Conservation (phyloP, 2,888 invertebrate genomes). For the Dryococelus australis region DNA sequence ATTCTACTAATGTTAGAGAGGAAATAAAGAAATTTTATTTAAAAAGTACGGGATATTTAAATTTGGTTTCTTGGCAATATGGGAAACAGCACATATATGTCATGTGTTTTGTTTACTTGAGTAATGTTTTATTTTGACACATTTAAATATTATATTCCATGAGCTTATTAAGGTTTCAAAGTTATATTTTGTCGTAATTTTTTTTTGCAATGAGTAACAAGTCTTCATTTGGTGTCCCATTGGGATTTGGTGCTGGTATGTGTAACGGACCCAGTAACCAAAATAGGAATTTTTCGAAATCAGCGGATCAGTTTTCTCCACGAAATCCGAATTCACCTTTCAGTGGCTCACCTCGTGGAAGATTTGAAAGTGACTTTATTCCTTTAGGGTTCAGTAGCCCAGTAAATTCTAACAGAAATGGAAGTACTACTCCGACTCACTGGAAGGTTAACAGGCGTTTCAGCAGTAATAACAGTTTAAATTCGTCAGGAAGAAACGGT, state of each 20-base stretch:
- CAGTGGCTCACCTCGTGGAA: not conserved
- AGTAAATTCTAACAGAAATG: not conserved
- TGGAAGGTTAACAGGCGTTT: slow-evolving; percentile 16
- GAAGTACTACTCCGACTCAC: not conserved
- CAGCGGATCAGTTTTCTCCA: not conserved
- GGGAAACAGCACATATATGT: too few species aligned
- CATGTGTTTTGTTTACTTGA: too few species aligned
- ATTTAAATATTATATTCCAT: too few species aligned
- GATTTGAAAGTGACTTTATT: not conserved
- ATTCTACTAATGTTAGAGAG: too few species aligned
- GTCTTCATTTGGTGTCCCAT: not conserved
- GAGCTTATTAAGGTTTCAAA: too few species aligned
- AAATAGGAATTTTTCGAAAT: not conserved
- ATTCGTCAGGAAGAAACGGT: not conserved
- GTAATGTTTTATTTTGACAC: too few species aligned
- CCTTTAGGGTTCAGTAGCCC: not conserved
- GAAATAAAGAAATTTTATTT: too few species aligned
- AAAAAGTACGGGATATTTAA: too few species aligned
- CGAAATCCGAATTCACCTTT: not conserved
- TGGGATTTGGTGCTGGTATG: not conserved
- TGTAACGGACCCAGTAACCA: not conserved
- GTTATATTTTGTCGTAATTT: too few species aligned
- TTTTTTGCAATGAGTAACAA: not conserved
- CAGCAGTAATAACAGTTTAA: not conserved
- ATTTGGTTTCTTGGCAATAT: too few species aligned